Evolutionary conservation across 2,888 invertebrate species (phyloP), one percentile per base, ranked within the genome.

Genomic region (Osedax fenrisi): DNA sequence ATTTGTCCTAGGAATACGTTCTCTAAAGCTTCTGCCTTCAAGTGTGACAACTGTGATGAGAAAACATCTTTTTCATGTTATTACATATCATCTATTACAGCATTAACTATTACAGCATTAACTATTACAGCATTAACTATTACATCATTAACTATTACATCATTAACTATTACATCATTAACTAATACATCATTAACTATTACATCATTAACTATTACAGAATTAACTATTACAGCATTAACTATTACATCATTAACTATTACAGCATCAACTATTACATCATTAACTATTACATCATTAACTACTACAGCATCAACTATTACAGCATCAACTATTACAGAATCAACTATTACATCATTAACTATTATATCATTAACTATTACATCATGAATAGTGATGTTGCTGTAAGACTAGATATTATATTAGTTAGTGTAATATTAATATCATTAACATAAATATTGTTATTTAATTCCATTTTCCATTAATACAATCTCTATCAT

Each of bases 1-100:
- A 77, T 79, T 2, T 88, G 88, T 80, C 82, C 83, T 1, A 81
- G 82, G 56, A 85, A 87, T 77, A 85, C 83, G 21, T 87, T 81
- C 79, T 86, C 87, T 1, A 21, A 77, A 77, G 81, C 82, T 68
- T 87, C 87, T 13, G 83, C 87, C 1, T 79, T 80, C 0, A 78
- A 77, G 24, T 87, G 88, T 79, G 79, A 77, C 2, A 77, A 81
- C 3, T 88, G 88, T 80, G 80, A 85, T 76, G 76, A 76, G 0
- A 77, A 79, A 13, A 64, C 64, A 41, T 41, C 41, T 41, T 10
- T 17, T 41, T n/a, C n/a, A n/a, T n/a, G 17, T 17, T 41, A 41
- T 41, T 41, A 17, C 41, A 10, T 41, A 41, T 41, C 41, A 10
- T 10, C 41, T 41, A 41, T 17, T 41, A 17, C 41, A 10, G 17